These are phyloP conservation scores for Lithobates sylvaticus DNA, from an alignment of 2,797 vertebrate species.

Conservation along the genomic window DNA sequence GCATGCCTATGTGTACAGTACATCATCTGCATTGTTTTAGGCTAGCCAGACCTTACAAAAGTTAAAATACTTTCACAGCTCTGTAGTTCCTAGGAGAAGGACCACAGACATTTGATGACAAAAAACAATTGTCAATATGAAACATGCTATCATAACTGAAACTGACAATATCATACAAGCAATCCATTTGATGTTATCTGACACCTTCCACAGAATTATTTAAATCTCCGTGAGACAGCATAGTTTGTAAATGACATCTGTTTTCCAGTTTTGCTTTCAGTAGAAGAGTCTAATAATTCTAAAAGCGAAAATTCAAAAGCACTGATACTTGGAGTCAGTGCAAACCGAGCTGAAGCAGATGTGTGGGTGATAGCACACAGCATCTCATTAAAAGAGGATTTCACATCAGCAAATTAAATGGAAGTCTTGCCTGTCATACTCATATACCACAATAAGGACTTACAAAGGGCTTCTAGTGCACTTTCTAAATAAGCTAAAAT, in stretches of 20 bases:
- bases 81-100: too few species aligned
- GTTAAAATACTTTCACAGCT: too few species aligned
- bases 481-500: not conserved
- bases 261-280: not conserved
- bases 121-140: too few species aligned
- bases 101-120: too few species aligned
- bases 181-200: not conserved
- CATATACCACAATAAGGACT: not conserved
- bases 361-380: slow-evolving; percentile 11
- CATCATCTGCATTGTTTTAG: too few species aligned
- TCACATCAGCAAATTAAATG: slow-evolving; percentile 31
- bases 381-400: slow-evolving; percentile 51
- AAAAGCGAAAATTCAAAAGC: slow-evolving; percentile 42
- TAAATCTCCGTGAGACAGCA: not conserved
- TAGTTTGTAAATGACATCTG: slow-evolving; percentile 23
- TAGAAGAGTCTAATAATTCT: not conserved
- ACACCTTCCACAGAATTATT: not conserved
- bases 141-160: too few species aligned
- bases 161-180: not conserved
- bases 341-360: slow-evolving; percentile 31
- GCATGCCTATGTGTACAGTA: too few species aligned
- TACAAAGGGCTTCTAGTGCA: not conserved
- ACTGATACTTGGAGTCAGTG: not conserved
- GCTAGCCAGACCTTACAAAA: too few species aligned
- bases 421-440: not conserved